These are phyloP conservation scores for Coregonus ussuriensis DNA, from an alignment of 2,797 vertebrate genomes.

Conservation along the genomic window DNA sequence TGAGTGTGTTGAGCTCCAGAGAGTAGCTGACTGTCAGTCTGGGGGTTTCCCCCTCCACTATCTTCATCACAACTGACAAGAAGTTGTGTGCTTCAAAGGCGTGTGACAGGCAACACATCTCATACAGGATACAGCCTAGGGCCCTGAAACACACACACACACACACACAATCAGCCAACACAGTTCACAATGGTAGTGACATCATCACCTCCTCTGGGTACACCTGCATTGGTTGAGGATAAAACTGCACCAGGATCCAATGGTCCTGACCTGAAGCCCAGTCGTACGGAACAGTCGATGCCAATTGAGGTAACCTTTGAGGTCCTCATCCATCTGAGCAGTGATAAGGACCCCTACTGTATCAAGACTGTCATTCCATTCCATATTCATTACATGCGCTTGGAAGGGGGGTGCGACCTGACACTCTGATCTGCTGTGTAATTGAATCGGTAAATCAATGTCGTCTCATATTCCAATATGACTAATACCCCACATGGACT, in stretches of 20 bases:
- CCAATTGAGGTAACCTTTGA: neutral
- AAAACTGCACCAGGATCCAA: neutral
- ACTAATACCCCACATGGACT: neutral
- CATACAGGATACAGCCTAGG: constrained; percentile 79
- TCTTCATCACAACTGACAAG: constrained; percentile 81
- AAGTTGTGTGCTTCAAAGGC: constrained; percentile 84
- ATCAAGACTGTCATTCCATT: neutral
- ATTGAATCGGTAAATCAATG: neutral
- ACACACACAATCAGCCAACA: neutral
- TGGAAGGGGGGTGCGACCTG: neutral
- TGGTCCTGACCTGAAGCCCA: neutral
- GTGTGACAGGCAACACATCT: constrained; percentile 80
- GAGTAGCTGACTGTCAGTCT: constrained; percentile 75
- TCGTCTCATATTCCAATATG: neutral
- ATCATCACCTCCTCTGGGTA: neutral
- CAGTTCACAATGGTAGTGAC: neutral
- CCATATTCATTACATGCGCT: neutral
- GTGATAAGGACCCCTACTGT: neutral
- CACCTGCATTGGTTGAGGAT: neutral
- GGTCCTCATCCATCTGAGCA: neutral
- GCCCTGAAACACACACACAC: constrained; percentile 72
- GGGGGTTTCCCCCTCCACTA: constrained; percentile 81
- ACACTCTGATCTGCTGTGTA: neutral
- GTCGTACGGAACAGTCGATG: neutral
- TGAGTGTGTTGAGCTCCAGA: constrained; percentile 72